Conservation (phyloP, 2,113 vertebrate species). For the Terrapene triunguis region DNA sequence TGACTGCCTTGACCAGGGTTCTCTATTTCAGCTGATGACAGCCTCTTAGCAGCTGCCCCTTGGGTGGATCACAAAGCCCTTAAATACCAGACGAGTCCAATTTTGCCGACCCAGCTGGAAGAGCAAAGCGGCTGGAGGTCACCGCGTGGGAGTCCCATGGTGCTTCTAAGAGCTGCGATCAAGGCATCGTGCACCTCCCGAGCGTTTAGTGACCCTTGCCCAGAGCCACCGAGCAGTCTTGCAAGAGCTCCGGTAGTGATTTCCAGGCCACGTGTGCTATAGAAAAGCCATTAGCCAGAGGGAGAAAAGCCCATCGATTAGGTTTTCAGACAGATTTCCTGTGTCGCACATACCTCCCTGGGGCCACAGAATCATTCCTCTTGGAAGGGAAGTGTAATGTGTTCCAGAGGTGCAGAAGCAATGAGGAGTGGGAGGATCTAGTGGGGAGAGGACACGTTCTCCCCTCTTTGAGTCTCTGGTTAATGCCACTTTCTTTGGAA, state of each 20-base stretch:
- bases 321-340: background rate
- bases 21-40: background rate
- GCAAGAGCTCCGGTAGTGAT: background rate
- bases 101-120: background rate
- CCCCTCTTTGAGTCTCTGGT: background rate
- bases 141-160: background rate
- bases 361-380: background rate
- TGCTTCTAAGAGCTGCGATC: background rate
- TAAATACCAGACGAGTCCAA: background rate
- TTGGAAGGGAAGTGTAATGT: background rate
- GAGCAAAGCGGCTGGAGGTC: background rate
- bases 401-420: background rate
- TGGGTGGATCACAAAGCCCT: background rate
- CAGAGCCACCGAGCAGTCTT: background rate
- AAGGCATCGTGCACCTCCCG: fast-evolving
- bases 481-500: background rate
- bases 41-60: background rate
- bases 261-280: background rate
- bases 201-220: background rate
- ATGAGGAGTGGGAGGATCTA: background rate
- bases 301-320: background rate
- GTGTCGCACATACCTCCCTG: background rate
- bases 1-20: background rate
- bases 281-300: background rate
- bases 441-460: background rate